phyloP scores from a whole-genome alignment of 2,113 vertebrate genomes.

The Notiomystis cincta region DNA sequence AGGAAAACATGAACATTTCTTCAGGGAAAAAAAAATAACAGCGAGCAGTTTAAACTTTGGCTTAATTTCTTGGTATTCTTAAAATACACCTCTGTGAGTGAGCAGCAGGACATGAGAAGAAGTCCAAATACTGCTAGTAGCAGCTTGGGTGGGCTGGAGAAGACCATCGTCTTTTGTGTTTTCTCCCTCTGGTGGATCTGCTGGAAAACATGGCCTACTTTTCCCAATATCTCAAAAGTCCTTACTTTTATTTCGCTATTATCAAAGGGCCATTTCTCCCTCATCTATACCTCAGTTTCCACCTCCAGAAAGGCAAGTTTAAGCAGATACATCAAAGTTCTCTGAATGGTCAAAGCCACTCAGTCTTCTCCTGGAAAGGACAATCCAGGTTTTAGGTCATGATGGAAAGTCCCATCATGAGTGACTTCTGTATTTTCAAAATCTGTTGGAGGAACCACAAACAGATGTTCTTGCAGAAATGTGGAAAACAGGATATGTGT shows the following conservation, averaged over 20 bases:
- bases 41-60: rapidly evolving
- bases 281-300: neutral
- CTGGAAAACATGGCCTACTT: neutral
- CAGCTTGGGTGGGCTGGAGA: neutral
- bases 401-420: neutral
- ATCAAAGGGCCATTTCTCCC: neutral
- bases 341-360: neutral
- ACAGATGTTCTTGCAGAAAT: slow-evolving; percentile 44
- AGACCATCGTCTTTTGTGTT: neutral
- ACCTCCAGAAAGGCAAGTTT: neutral
- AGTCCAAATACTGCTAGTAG: neutral
- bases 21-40: neutral
- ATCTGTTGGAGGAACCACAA: neutral
- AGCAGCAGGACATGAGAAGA: neutral
- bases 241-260: neutral
- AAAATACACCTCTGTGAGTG: neutral
- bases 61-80: neutral
- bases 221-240: neutral
- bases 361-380: neutral
- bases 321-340: neutral
- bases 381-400: neutral
- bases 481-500: slow-evolving; percentile 59
- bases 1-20: neutral
- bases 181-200: neutral
- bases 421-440: neutral